These are phyloP conservation scores for Menidia menidia DNA, from an alignment of 2,797 vertebrate species.

Conservation along the genomic window DNA sequence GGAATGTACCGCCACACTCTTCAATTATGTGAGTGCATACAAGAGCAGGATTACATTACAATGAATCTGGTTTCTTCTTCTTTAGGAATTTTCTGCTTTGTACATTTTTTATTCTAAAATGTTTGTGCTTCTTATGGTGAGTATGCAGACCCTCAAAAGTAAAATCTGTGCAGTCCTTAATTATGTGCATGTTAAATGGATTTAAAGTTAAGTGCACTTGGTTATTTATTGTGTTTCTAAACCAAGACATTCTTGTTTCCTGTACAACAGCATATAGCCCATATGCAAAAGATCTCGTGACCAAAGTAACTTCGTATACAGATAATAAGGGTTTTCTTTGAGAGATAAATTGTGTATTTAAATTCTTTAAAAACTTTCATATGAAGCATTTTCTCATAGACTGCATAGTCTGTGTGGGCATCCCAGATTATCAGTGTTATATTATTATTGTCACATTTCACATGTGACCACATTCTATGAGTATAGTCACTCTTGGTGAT, in stretches of 20 bases:
- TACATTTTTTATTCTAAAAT: too few relatives aligned
- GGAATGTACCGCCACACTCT: background rate
- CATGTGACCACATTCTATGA: background rate
- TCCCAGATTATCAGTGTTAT: background rate
- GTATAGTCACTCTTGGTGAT: background rate
- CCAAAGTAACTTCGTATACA: background rate
- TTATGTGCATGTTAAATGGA: background rate
- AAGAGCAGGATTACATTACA: too few relatives aligned
- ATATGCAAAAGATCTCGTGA: background rate
- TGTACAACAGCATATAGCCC: background rate
- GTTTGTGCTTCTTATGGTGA: background rate
- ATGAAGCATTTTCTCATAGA: too few relatives aligned
- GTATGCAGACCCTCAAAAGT: background rate
- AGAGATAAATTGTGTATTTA: background rate
- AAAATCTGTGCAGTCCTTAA: background rate
- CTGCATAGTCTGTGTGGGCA: background rate
- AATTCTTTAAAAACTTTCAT: too few relatives aligned
- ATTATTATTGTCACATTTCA: slow-evolving; percentile 1
- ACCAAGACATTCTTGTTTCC: too few relatives aligned
- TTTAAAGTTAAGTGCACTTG: background rate
- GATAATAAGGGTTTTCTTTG: background rate
- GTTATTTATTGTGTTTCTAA: background rate
- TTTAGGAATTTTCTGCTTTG: too few relatives aligned
- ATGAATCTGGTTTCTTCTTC: too few relatives aligned
- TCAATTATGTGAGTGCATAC: background rate